Evolutionary conservation across 2,888 invertebrate species (phyloP).

Genomic region (Chesias legatella): DNA sequence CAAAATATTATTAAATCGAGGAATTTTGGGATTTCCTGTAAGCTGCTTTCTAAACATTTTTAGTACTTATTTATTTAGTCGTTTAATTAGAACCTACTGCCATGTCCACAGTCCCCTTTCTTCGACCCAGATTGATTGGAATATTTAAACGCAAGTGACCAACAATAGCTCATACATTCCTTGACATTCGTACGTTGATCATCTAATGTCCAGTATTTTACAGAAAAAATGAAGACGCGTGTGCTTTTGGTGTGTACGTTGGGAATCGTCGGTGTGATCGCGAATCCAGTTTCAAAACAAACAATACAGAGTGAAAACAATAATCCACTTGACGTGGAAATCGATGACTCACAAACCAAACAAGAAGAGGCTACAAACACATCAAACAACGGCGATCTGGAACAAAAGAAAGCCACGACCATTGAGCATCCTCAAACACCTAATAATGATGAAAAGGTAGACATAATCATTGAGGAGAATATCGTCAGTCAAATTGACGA

Average conservation of each 20-base stretch:
- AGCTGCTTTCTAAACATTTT: constrained; percentile 22
- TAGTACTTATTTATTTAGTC: constrained; percentile 20
- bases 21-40: constrained; percentile 2
- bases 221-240: constrained; percentile 61
- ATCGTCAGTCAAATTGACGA: constrained; percentile 19
- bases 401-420: constrained; percentile 39
- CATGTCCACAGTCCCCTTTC: constrained; percentile 49
- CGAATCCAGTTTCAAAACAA: constrained; percentile 45
- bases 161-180: constrained; percentile 28
- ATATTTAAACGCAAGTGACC: constrained; percentile 50
- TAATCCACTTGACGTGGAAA: constrained; percentile 32
- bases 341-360: constrained; percentile 42
- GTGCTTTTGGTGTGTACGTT: constrained; percentile 42
- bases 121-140: constrained; percentile 52
- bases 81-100: constrained; percentile 15
- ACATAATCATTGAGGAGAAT: constrained; percentile 51
- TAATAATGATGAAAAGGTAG: constrained; percentile 32
- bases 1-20: not conserved
- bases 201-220: constrained; percentile 31
- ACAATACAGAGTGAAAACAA: constrained; percentile 35
- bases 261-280: constrained; percentile 44
- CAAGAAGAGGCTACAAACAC: constrained; percentile 31
- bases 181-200: constrained; percentile 13
- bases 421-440: constrained; percentile 27
- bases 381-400: constrained; percentile 36